phyloP scores from a whole-genome alignment of 2,888 invertebrate genomes.

The Dysmachus trigonus region DNA sequence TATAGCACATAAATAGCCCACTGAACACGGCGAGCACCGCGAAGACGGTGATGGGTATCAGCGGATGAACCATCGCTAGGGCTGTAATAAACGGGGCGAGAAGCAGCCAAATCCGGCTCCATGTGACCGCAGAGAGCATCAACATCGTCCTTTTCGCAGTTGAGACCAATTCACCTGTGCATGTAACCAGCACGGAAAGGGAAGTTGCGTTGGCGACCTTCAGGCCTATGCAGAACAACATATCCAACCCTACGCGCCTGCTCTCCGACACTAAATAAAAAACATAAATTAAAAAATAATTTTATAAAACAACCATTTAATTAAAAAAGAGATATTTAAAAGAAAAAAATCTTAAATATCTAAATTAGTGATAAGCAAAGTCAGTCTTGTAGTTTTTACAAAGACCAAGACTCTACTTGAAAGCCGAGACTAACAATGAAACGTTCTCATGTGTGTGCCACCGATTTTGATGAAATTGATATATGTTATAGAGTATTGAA shows the following conservation, averaged over 20 bases:
- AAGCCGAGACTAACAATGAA: too few relatives aligned
- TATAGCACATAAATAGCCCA: conserved; percentile 58
- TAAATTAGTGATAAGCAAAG: too few relatives aligned
- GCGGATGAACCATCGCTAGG: conserved; percentile 56
- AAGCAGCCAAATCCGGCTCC: conserved; percentile 58
- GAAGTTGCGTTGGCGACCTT: conserved; percentile 62
- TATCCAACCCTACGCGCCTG: conserved; percentile 58
- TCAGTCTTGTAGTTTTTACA: too few relatives aligned
- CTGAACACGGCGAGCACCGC: conserved; percentile 59
- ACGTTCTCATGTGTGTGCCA: too few relatives aligned
- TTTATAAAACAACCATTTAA: too few relatives aligned
- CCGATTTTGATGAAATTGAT: too few relatives aligned
- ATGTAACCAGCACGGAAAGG: conserved; percentile 61
- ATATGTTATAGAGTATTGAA: too few relatives aligned
- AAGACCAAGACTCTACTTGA: too few relatives aligned
- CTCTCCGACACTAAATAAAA: conserved; percentile 54
- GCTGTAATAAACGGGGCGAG: conserved; percentile 58
- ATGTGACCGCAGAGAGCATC: conserved; percentile 58
- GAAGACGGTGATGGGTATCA: conserved; percentile 59
- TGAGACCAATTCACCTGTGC: conserved; percentile 61
- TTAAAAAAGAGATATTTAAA: too few relatives aligned
- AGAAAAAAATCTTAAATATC: too few relatives aligned
- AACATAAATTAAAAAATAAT: neutral
- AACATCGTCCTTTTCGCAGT: conserved; percentile 56
- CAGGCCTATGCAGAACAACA: conserved; percentile 59